Evolutionary conservation across 2,113 vertebrate genomes (phyloP).

Genomic region (Micronycteris hirsuta): DNA sequence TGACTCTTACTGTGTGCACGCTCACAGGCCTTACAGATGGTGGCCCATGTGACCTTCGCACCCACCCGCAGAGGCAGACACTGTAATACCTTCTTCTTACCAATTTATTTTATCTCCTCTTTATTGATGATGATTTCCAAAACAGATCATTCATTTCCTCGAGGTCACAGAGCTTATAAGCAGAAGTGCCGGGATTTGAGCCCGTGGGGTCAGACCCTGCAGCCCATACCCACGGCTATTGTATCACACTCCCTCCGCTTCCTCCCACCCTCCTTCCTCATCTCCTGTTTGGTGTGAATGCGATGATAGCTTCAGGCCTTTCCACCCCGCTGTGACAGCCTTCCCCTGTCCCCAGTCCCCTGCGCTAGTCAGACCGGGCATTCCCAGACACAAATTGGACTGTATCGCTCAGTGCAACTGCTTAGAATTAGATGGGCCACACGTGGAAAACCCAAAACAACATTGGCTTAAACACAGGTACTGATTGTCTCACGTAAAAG

Average conservation of each 20-base stretch:
- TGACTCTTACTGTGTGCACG: not conserved
- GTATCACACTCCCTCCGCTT: not conserved
- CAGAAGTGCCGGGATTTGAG: not conserved
- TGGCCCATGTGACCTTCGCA: not conserved
- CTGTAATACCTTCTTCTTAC: not conserved
- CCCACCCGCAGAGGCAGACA: not conserved
- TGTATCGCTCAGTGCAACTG: not conserved
- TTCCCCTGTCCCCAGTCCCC: not conserved
- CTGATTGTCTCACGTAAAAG: not conserved
- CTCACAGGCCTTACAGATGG: no score
- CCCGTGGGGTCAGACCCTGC: not conserved
- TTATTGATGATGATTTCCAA: not conserved
- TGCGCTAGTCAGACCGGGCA: not conserved
- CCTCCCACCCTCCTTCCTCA: not conserved
- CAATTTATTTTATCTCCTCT: not conserved
- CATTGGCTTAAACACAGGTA: not conserved
- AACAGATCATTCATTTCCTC: not conserved
- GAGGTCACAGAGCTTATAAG: not conserved
- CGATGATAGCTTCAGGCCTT: not conserved
- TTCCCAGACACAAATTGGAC: not conserved
- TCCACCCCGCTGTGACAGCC: not conserved
- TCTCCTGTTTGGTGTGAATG: not conserved
- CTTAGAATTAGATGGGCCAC: not conserved
- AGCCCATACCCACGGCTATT: not conserved
- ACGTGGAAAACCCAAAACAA: not conserved